phyloP scores from a whole-genome alignment of 2,113 vertebrate species.

The Lagopus leucura region DNA sequence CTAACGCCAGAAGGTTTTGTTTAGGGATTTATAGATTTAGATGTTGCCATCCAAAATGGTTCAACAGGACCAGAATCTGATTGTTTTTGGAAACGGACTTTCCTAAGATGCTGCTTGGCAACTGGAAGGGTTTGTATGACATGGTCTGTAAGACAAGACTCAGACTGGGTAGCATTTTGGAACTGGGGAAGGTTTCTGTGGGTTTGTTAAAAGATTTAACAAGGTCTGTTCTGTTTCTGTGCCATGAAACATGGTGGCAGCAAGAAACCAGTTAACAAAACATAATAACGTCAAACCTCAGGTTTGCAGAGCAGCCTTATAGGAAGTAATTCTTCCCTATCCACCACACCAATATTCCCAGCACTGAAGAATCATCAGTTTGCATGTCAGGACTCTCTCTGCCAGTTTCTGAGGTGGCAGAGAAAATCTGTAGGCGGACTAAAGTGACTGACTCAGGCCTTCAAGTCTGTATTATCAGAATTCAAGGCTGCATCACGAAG shows the following conservation, averaged over 20 bases:
- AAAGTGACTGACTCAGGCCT: not conserved
- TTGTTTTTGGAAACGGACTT: constrained; percentile 6
- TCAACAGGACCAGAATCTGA: not conserved
- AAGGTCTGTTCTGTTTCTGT: not conserved
- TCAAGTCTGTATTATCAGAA: not conserved
- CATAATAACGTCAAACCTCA: not conserved
- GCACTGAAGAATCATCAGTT: not conserved
- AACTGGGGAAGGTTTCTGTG: not conserved
- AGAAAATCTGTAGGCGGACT: not conserved
- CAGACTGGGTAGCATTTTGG: not conserved
- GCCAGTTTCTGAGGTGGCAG: not conserved
- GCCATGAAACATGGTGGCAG: not conserved
- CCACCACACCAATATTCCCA: not conserved
- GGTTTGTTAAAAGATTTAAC: not conserved
- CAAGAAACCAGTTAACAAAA: not conserved
- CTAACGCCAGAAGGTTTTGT: not conserved
- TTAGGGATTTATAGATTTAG: not conserved
- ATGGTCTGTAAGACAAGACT: not conserved
- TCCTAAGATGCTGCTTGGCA: not conserved
- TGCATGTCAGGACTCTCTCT: not conserved
- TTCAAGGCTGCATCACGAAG: not conserved
- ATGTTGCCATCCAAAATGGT: not conserved
- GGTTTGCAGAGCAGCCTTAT: not conserved
- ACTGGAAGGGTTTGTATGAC: not conserved
- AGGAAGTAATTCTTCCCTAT: not conserved